phyloP scores from a whole-genome alignment of 2,797 vertebrate species.

The Nannoperca australis region DNA sequence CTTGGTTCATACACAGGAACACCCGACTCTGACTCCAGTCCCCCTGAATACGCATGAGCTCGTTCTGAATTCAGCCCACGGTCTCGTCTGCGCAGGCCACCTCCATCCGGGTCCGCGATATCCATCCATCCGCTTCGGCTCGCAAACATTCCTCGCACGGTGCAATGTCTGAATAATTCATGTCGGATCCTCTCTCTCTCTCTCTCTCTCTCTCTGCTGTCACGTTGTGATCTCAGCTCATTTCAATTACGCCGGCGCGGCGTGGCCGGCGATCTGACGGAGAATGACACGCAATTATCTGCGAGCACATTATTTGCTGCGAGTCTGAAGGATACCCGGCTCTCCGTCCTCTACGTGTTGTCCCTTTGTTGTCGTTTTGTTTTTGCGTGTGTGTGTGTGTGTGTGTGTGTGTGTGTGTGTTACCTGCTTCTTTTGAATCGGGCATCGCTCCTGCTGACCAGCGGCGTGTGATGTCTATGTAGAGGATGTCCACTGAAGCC shows the following conservation, averaged over 20 bases:
- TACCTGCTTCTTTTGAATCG: constrained; percentile 93
- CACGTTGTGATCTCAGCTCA: constrained; percentile 68
- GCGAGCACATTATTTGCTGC: constrained; percentile 47
- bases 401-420: constrained; percentile 1
- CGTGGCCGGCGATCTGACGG: constrained; percentile 66
- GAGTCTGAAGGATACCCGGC: constrained; percentile 37
- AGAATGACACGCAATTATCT: constrained; percentile 72
- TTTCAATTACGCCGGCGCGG: constrained; percentile 65
- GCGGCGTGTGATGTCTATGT: constrained; percentile 95
- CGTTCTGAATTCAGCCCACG: constrained; percentile 57
- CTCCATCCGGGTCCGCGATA: constrained; percentile 58
- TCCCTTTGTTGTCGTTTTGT: constrained; percentile 1
- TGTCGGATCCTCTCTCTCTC: constrained; percentile 40
- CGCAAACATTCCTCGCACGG: constrained; percentile 55
- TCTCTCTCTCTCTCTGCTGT: constrained; percentile 52
- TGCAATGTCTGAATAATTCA: constrained; percentile 76
- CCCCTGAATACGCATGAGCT: constrained; percentile 56
- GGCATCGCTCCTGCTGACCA: constrained; percentile 86
- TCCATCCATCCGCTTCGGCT: constrained; percentile 59
- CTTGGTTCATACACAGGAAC: constrained; percentile 19
- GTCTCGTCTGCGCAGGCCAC: constrained; percentile 46
- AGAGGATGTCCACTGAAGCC: constrained; percentile 96
- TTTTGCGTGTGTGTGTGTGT: neutral
- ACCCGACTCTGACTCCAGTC: constrained; percentile 36
- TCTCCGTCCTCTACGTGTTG: constrained; percentile 41